Evolutionary conservation across 2,888 invertebrate genomes (phyloP), one percentile per base, ranked within the genome.

Genomic region (Dicyrtoma fusca): DNA sequence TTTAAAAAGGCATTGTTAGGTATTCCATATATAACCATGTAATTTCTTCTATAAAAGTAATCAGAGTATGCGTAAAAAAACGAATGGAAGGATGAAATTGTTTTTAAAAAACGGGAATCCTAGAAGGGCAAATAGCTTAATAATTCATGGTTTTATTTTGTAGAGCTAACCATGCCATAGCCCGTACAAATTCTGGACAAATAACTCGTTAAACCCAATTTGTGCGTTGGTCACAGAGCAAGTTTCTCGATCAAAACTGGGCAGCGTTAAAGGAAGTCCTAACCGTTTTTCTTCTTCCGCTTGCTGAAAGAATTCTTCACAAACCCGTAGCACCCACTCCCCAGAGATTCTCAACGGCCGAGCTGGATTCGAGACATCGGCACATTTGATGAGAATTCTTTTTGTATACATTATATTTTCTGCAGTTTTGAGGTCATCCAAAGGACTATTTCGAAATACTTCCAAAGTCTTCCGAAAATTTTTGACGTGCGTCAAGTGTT

Each of bases 271-370:
- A 3, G 66, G 61, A 11, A 68, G 42, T 13, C 47, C 47, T 80
- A 84, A 13, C 19, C 14, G 17, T 2, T 49, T 44, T 44, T 69
- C 73, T 26, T 64, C 55, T 42, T 69, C 69, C 14, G 63, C 63
- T 19, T 73, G 57, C 1, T n/a, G 21, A 34, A 72, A 69, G 68
- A 65, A 72, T 62, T 72, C 72, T n/a, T 69, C 69, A 26, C 59
- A 23, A 17, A 72, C 62, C 19, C 72, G 34, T 19, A 34, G 19
- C 3, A 68, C 42, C 72, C 72, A 72, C 42, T 51, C 68, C 1
- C 6, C 26, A 11, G 51, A 21, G 11, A 49, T 19, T 26, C 57
- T 42, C 10, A 72, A 13, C 8, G 72, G 72, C 25, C 72, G 26
- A n/a, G 62, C 26, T 2, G 72, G 72, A 61, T 72, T 72, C 23